Evolutionary conservation across 2,888 invertebrate species (phyloP).

Genomic region (Pasiphila rectangulata): DNA sequence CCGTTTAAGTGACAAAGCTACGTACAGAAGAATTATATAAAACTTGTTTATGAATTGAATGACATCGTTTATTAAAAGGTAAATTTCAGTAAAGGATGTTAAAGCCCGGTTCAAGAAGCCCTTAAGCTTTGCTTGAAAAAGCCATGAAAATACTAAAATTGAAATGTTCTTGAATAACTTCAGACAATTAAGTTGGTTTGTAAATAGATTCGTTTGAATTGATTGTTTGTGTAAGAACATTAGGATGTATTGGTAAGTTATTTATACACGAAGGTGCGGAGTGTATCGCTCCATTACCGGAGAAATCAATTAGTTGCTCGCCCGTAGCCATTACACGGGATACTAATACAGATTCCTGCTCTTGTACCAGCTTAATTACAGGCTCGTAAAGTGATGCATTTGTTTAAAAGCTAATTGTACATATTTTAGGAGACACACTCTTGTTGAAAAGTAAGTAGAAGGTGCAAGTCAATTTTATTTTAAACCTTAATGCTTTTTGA

Average conservation of each 20-base stretch:
- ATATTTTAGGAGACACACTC: slow-evolving; percentile 21
- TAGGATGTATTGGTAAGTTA: background rate
- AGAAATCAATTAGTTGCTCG: slow-evolving; percentile 53
- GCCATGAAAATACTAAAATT: too few relatives aligned
- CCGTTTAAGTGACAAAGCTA: too few relatives aligned
- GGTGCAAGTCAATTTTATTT: background rate
- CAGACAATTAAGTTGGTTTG: too few relatives aligned
- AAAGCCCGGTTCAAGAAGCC: too few relatives aligned
- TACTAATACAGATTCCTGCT: background rate
- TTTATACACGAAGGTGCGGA: slow-evolving; percentile 10
- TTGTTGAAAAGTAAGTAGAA: background rate
- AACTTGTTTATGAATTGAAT: too few relatives aligned
- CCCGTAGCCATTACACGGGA: slow-evolving; percentile 38
- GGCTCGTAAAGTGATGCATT: background rate
- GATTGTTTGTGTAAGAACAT: background rate
- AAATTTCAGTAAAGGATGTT: too few relatives aligned
- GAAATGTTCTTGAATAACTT: too few relatives aligned
- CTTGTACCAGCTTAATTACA: background rate
- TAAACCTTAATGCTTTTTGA: too few relatives aligned
- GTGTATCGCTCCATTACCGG: slow-evolving; percentile 24
- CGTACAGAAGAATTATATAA: too few relatives aligned
- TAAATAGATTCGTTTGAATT: too few relatives aligned
- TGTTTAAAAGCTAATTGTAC: background rate
- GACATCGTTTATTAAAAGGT: too few relatives aligned
- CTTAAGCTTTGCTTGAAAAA: too few relatives aligned